Base-by-base conservation (phyloP, 2,888 invertebrate genomes). In the Selenia dentaria region DNA sequence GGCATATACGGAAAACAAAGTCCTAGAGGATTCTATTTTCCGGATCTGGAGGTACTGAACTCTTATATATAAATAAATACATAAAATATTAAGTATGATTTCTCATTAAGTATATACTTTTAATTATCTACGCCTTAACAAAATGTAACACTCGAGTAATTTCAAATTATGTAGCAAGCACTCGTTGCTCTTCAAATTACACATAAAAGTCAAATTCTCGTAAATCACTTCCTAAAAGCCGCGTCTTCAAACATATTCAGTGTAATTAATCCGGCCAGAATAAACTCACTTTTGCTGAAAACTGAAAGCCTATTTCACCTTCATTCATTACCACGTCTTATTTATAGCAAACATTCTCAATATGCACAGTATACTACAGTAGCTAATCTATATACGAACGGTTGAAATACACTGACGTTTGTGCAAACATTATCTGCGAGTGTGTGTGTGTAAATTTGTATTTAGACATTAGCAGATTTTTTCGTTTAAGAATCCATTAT, bases 211-310 rank as follows among this genome's bases (percentile, higher is more conserved):
- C 34, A 40, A 34, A 46, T 20, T 20, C 11, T 14, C 22, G 24
- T 20, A 33, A 48, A 48, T 37, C 40, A 44, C 32, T 36, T 29
- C 20, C 22, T 22, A 29, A 36, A 26, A 37, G 14, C 33, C 4
- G 27, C 34, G 31, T 42, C 48, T 48, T 37, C 34, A 43, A 42
- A 43, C 39, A 43, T 51, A 41, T 49, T 38, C 28, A 24, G 14
- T 14, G 10, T 49, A 52, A 49, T 52, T 52, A 49, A 49, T 44
- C 41, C 49, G 18, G 29, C 31, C 44, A 29, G 27, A 41, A 34
- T 34, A 33, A 42, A 40, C 34, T 8, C 34, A 29, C 35, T 39
- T 28, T 33, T 33, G 11, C 37, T 36, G 26, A 32, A 46, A 36
- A 41, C 48, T 24, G 34, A 42, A 40, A 52, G 41, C 18, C 38